Percentiles rank a stretch among this genome's conserved stretches.
These are phyloP conservation scores for Pogonomyrmex barbatus DNA, from an alignment of 1,140 invertebrate genomes.

Conservation along the genomic window DNA sequence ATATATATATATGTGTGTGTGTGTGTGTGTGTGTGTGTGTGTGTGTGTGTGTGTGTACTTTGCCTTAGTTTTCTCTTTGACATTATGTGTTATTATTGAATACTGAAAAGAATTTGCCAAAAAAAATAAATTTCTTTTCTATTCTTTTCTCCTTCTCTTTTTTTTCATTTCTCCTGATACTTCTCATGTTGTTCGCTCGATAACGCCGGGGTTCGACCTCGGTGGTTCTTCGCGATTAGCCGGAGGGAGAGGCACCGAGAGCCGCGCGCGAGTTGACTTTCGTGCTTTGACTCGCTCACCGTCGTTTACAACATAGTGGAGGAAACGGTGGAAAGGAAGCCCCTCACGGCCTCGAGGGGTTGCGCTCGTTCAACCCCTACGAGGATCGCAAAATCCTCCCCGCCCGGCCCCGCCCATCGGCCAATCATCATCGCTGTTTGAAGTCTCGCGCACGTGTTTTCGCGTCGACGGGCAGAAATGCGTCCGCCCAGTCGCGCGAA, in stretches of 20 bases:
- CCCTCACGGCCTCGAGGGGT: slow-evolving; percentile 45
- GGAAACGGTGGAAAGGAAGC: background rate
- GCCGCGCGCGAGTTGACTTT: slow-evolving; percentile 74
- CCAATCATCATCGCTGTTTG: slow-evolving; percentile 74
- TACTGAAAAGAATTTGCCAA: background rate
- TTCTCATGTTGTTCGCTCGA: slow-evolving; percentile 33
- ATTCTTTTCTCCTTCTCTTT: background rate
- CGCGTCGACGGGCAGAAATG: slow-evolving; percentile 8
- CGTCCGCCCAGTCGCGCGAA: slow-evolving; percentile 56
- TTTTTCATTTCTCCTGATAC: background rate
- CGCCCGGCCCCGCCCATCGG: slow-evolving; percentile 75
- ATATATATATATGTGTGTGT: background rate
- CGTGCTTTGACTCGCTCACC: slow-evolving; percentile 56
- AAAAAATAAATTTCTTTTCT: slow-evolving; percentile 16
- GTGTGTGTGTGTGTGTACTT: too few relatives aligned
- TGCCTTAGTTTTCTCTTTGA: background rate
- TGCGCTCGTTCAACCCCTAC: slow-evolving; percentile 49
- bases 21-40: too few relatives aligned
- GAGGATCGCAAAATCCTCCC: slow-evolving; percentile 63
- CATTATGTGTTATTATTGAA: background rate
- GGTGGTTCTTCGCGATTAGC: slow-evolving; percentile 50
- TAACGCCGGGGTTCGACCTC: slow-evolving; percentile 29
- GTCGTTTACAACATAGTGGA: background rate
- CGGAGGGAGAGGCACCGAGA: slow-evolving; percentile 33
- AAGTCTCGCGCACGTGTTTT: slow-evolving; percentile 55